A percentile compares a stretch with the other conserved stretches of the same genome.
Conservation (phyloP, 1,140 invertebrate genomes). For the Leptestheria dahalacensis region DNA sequence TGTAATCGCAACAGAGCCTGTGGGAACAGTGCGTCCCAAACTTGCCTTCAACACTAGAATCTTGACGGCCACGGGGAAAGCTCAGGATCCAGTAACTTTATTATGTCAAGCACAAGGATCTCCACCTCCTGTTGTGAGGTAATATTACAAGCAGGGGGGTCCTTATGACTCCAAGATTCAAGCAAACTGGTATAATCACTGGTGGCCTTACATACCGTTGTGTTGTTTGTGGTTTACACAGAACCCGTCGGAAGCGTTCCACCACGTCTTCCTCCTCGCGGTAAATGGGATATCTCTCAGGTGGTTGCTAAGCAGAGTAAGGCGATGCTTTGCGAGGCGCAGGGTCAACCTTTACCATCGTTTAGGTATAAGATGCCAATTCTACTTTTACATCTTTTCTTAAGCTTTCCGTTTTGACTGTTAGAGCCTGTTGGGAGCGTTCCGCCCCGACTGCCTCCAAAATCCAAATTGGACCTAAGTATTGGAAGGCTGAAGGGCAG, state of each 20-base stretch:
- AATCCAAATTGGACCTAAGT: conserved; percentile 6
- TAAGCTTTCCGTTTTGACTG: no score
- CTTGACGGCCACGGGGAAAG: neutral
- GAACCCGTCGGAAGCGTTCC: conserved; percentile 24
- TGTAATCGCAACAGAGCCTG: neutral
- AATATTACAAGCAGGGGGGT: conserved; percentile 2
- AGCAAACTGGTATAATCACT: neutral
- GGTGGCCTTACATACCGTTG: no score
- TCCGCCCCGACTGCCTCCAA: conserved; percentile 10
- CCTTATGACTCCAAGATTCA: neutral
- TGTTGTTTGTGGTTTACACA: conserved; percentile 9
- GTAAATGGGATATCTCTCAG: conserved; percentile 14
- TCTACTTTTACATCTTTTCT: no score
- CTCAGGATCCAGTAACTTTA: conserved; percentile 15
- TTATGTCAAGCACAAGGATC: conserved; percentile 19
- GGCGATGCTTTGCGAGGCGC: conserved; percentile 12
- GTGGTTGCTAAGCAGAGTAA: neutral
- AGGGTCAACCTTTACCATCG: conserved; percentile 14
- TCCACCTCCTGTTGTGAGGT: conserved; percentile 16
- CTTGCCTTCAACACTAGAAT: conserved; percentile 16
- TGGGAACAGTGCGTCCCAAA: conserved; percentile 19
- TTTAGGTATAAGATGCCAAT: conserved; percentile 15
- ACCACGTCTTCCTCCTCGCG: conserved; percentile 23
- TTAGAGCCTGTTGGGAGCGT: conserved; percentile 12
- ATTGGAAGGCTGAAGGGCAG: neutral